Base-by-base conservation (phyloP, 2,113 vertebrate genomes). In the Corapipo altera region DNA sequence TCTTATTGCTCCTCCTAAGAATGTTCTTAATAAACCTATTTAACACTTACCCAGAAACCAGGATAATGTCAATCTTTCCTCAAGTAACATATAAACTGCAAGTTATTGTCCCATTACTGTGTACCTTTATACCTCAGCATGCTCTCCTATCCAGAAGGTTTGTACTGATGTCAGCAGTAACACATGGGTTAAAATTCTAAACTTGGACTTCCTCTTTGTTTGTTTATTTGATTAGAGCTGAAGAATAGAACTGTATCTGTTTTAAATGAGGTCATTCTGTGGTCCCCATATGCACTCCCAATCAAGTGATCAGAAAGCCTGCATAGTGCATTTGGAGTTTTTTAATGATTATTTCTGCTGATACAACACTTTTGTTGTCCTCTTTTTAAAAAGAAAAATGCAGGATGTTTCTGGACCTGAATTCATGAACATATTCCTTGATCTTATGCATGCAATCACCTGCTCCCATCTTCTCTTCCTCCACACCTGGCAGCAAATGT, bases 361-460 rank as follows among this genome's bases (percentile, higher is more conserved):
- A 88, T 39, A 51, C 20, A 75, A 30, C 12, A 41, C 32, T 80
- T 85, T 33, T 72, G 32, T 72, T 4, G 2, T 69, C 13, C 44
- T 91, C 30, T 80, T 46, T 19, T n/a, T 59, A 54, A 32, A 87
- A 85, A 67, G 10, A 75, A 62, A 64, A 70, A 1, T 0, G 1
- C 1, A 3, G 22, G 51, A 46, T 64, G 46, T 69, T 92, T 85
- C 94, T 72, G 52, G 39, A 91, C 37, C 15, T 44, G 43, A 85
- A 64, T 43, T 69, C 26, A 62, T 23, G 17, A 86, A 73, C 62
- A 37, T 35, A 70, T 20, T 92, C 22, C n/a, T 86, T 84, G 39
- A 49, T 43, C 16, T 64, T 41, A 66, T 17, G 35, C 95, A 97
- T 75, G 61, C 79, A 94, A 92, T 11, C 22, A 77, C 61, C 35